Base-by-base conservation (phyloP, 2,113 vertebrate species). In the Tiliqua scincoides region DNA sequence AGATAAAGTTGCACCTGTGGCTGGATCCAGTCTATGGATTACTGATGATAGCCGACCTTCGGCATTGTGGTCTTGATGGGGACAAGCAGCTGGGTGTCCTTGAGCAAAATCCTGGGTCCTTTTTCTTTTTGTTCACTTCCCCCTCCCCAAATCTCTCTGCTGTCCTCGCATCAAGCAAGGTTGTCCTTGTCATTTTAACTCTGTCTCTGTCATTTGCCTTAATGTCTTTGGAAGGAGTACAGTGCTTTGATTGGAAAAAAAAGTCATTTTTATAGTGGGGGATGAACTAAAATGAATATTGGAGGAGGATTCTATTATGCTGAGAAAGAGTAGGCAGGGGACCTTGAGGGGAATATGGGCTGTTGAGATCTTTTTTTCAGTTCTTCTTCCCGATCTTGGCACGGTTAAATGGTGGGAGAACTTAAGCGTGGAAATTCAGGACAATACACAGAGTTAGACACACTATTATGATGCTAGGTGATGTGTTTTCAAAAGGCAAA, bases 191-290 rank as follows among this genome's bases (percentile, higher is more conserved):
- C 92, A 89, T 86, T 87, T 86, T 84, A 91, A 65, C 79, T 90
- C 79, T 20, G 86, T 85, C 78, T 92, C 77, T 91, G 84, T 91
- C 88, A 89, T 92, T 92, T 88, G 87, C 76, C 85, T 90, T 94
- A 94, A 95, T 94, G 91, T 87, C 90, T 93, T 93, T 93, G 88
- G 93, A 94, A 93, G 90, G 93, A 94, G 92, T 94, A 89, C 89
- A 93, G 85, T 73, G 67, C 90, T 91, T 93, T 94, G 91, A 94
- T 93, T 93, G 92, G 93, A 6, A 18, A 48, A n/a, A 92, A 92
- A 93, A 92, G 85, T 87, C 25, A 91, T 93, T 94, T 94, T 65
- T 91, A 91, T 89, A 86, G 92, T 80, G 35, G 59, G 27, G 92
- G 87, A 91, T 88, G 83, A 90, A 79, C 76, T 91, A 93, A 86